phyloP scores from a whole-genome alignment of 2,797 vertebrate genomes.

The Malacoctenus gilli region DNA sequence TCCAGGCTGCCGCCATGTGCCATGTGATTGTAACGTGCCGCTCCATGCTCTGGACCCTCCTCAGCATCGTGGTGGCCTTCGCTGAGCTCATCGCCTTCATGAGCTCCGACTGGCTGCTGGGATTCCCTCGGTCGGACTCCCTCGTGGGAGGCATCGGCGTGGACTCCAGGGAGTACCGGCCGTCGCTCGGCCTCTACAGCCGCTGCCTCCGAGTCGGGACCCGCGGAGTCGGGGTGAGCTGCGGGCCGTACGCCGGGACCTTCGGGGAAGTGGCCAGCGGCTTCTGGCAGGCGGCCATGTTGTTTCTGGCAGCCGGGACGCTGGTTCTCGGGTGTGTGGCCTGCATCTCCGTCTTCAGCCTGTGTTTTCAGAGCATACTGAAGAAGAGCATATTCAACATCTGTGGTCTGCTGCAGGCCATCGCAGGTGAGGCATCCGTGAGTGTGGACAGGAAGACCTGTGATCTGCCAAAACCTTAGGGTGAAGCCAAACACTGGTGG shows the following conservation, averaged over 20 bases:
- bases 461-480: too few relatives aligned
- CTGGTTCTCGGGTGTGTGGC: conserved; percentile 90
- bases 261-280: conserved; percentile 95
- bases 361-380: conserved; percentile 97
- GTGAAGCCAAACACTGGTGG: too few relatives aligned
- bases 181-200: conserved; percentile 91
- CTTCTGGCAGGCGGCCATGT: conserved; percentile 96
- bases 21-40: conserved; percentile 98
- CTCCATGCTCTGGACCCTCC: conserved; percentile 97
- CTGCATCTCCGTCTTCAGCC: conserved; percentile 92
- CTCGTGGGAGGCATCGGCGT: conserved; percentile 33
- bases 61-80: conserved; percentile 95
- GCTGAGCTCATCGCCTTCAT: conserved; percentile 96
- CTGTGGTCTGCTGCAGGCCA: conserved; percentile 94
- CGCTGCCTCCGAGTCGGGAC: conserved; percentile 86
- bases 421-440: conserved; percentile 86
- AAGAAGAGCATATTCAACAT: conserved; percentile 99
- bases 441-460: too few relatives aligned
- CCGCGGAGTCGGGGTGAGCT: conserved; percentile 80
- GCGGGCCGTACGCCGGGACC: conserved; percentile 90
- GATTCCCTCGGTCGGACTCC: conserved; percentile 79
- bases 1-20: conserved; percentile 86
- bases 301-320: conserved; percentile 93
- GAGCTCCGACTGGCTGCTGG: conserved; percentile 94
- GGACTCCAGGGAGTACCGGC: conserved; percentile 77